These are phyloP conservation scores for Oplegnathus fasciatus DNA, from an alignment of 2,113 vertebrate species.

Conservation along the genomic window DNA sequence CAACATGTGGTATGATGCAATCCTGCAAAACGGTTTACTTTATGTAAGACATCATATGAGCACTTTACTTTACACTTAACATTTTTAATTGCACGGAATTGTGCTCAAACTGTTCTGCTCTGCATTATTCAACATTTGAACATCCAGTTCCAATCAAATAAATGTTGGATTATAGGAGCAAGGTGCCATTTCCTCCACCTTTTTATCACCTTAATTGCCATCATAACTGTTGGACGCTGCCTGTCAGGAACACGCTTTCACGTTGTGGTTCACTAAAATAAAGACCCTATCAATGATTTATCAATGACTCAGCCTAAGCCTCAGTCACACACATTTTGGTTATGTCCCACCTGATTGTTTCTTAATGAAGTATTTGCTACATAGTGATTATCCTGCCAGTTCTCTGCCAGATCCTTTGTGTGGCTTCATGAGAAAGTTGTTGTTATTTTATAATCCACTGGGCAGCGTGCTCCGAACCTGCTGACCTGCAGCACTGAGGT, in stretches of 20 bases:
- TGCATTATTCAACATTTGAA: background rate
- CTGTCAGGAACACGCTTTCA: background rate
- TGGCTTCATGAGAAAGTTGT: conserved; percentile 47
- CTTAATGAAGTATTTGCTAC: background rate
- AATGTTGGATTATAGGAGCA: background rate
- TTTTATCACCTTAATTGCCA: background rate
- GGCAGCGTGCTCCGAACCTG: conserved; percentile 38
- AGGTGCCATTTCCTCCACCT: background rate
- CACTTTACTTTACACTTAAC: background rate
- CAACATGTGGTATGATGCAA: background rate
- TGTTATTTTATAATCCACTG: conserved; percentile 43
- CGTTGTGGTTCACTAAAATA: background rate
- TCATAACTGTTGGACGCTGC: background rate
- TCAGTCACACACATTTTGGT: background rate
- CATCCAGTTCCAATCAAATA: background rate
- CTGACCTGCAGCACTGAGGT: conserved; percentile 59
- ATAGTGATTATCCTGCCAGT: background rate
- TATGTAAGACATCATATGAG: background rate
- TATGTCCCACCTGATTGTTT: background rate
- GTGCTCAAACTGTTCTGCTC: background rate
- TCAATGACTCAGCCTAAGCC: background rate
- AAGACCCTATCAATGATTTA: background rate
- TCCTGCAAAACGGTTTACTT: background rate
- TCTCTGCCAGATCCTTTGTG: conserved; percentile 19
- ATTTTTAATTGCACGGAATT: background rate